phyloP scores from a whole-genome alignment of 1,140 invertebrate species.

The Cotesia chilonis region DNA sequence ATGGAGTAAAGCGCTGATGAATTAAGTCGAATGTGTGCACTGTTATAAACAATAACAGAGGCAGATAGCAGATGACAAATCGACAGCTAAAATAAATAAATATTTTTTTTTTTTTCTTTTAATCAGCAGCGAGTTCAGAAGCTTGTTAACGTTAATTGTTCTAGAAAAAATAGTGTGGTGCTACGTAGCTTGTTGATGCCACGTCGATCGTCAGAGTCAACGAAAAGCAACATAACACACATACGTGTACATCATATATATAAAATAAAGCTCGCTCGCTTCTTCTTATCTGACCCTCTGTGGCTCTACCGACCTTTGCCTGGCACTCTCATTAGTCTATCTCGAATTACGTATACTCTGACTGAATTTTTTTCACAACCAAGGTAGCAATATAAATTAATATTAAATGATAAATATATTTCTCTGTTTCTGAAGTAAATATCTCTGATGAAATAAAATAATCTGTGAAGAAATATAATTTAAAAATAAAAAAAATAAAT shows the following conservation, averaged over 20 bases:
- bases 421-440: no score
- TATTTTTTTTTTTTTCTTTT: background rate
- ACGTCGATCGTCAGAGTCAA: constrained; percentile 25
- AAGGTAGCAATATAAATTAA: constrained; percentile 17
- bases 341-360: constrained; percentile 32
- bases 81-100: constrained; percentile 15
- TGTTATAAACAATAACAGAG: background rate
- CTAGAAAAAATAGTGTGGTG: background rate
- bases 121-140: background rate
- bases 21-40: background rate
- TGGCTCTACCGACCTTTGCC: constrained; percentile 30
- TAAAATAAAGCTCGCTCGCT: constrained; percentile 13
- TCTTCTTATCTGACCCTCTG: constrained; percentile 35
- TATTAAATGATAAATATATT: background rate
- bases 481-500: background rate
- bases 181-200: constrained; percentile 11
- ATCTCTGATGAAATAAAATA: constrained; percentile 1
- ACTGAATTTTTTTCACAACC: constrained; percentile 13
- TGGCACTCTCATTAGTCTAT: constrained; percentile 37
- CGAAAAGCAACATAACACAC: constrained; percentile 12
- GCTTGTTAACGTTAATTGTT: constrained; percentile 7
- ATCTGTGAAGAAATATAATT: background rate
- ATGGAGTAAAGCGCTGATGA: background rate
- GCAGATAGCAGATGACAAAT: constrained; percentile 13
- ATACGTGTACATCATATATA: no score